These are phyloP conservation scores for Drosophila mojavensis DNA, from an alignment of 1,140 invertebrate species.

Conservation along the genomic window DNA sequence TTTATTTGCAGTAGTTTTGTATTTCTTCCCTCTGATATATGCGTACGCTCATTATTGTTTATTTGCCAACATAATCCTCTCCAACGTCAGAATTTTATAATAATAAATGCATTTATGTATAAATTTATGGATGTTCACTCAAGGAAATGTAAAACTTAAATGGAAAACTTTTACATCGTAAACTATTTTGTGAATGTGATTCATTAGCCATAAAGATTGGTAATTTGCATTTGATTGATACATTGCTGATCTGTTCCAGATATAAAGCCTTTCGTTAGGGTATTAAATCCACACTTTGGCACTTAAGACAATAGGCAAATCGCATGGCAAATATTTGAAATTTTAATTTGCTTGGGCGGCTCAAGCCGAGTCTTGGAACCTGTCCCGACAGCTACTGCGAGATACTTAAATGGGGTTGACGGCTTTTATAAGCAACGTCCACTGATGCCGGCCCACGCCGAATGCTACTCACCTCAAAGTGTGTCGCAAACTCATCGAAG, in stretches of 20 bases:
- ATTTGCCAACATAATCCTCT: too few relatives aligned
- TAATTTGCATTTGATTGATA: not conserved
- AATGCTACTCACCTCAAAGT: conserved; percentile 70
- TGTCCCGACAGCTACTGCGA: conserved; percentile 12
- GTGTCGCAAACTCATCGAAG: conserved; percentile 75
- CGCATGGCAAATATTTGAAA: conserved; percentile 54
- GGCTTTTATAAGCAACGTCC: conserved; percentile 1
- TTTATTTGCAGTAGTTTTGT: too few relatives aligned
- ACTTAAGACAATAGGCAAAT: conserved; percentile 14
- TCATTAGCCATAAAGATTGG: not conserved
- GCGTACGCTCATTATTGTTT: too few relatives aligned
- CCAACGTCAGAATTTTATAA: too few relatives aligned
- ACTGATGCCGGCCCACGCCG: conserved; percentile 2
- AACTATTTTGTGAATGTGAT: too few relatives aligned
- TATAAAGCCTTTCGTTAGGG: not conserved
- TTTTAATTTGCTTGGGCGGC: conserved; percentile 37
- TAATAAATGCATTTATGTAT: too few relatives aligned
- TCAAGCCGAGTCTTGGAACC: conserved; percentile 4
- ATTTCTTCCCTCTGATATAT: too few relatives aligned
- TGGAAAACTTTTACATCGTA: too few relatives aligned
- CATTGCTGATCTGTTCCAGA: not conserved
- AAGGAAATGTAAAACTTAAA: too few relatives aligned
- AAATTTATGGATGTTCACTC: too few relatives aligned
- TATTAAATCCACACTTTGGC: conserved; percentile 9
- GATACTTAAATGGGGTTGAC: conserved; percentile 15